Evolutionary conservation across 2,888 invertebrate species (phyloP).

Genomic region (Mongoloraphidia duomilia): DNA sequence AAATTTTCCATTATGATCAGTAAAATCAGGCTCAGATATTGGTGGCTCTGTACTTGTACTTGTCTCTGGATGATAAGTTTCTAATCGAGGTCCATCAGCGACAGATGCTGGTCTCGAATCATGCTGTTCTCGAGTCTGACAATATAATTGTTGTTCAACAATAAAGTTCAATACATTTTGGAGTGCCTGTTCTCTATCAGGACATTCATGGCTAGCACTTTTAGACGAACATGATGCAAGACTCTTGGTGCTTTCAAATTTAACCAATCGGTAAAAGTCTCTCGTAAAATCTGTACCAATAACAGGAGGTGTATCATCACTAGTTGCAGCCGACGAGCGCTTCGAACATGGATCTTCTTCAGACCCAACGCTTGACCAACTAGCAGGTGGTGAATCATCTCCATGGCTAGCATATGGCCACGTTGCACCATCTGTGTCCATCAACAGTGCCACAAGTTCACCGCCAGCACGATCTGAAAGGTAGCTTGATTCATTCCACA

Average conservation of each 20-base stretch:
- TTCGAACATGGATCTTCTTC: conserved; percentile 46
- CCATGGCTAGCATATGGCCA: conserved; percentile 46
- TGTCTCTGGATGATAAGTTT: background rate
- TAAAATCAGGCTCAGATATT: conserved; percentile 3
- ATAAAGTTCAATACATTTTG: conserved; percentile 62
- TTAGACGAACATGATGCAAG: conserved; percentile 59
- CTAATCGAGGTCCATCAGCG: conserved; percentile 35
- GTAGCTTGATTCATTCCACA: conserved; percentile 63
- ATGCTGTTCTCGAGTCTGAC: conserved; percentile 41
- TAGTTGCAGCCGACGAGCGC: conserved; percentile 52
- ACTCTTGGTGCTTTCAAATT: conserved; percentile 68
- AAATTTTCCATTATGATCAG: conserved; percentile 11
- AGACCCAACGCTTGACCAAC: conserved; percentile 43
- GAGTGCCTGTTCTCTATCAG: conserved; percentile 52
- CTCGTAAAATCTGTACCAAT: conserved; percentile 62
- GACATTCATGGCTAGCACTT: conserved; percentile 42
- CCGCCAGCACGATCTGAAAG: conserved; percentile 51
- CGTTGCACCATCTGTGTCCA: conserved; percentile 35
- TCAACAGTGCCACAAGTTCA: conserved; percentile 40
- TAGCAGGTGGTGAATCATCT: conserved; percentile 38
- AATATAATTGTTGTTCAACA: conserved; percentile 62
- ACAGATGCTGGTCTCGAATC: conserved; percentile 41
- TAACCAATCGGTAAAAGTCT: conserved; percentile 66
- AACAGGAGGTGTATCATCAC: conserved; percentile 52
- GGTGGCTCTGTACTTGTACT: conserved; percentile 4